Evolutionary conservation across 1,140 invertebrate species (phyloP), one percentile per base, ranked within the genome.

Genomic region (Drosophila ficusphila): DNA sequence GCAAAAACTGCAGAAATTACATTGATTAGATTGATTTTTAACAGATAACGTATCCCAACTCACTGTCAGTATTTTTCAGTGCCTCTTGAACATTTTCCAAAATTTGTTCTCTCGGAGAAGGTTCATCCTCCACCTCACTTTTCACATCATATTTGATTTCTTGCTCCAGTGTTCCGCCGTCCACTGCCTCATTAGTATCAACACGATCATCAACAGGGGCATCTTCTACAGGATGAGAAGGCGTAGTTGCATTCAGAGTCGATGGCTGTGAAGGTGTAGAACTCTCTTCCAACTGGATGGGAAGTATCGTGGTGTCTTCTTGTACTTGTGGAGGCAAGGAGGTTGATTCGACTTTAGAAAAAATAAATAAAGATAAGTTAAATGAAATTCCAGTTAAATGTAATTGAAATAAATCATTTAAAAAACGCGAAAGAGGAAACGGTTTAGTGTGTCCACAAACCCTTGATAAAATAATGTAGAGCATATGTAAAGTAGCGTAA

Each of bases 131-230:
- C 23, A 90, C 69, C 48, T 89, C 89, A 31, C 49, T 75, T 36
- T 85, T 85, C 4, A 90, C 79, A 1, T 75, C 85, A 51, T 85
- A 76, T 0, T 73, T 78, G 33, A 90, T 90, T 11, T 73, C 68
- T 54, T 90, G 70, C 36, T 85, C 81, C 14, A 85, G 41, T 0
- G 54, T 79, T 14, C 46, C 76, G n/a, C 53, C 72, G 2, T 60
- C 74, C 19, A 76, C 38, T 57, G 9, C 78, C 74, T 2, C 58
- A n/a, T n/a, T 49, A 3, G 56, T 39, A 8, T 41, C 38, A 4
- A 23, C 6, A 21, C 2, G 25, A 19, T 48, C 61, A 0, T 42
- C 36, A 12, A 19, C 33, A 38, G 41, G 39, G n/a, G 23, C 14
- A 21, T 16, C 9, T 2, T 29, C 54, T 3, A 18, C n/a, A 3